Base-by-base conservation (phyloP, 2,888 invertebrate genomes). In the Callimorpha dominula region DNA sequence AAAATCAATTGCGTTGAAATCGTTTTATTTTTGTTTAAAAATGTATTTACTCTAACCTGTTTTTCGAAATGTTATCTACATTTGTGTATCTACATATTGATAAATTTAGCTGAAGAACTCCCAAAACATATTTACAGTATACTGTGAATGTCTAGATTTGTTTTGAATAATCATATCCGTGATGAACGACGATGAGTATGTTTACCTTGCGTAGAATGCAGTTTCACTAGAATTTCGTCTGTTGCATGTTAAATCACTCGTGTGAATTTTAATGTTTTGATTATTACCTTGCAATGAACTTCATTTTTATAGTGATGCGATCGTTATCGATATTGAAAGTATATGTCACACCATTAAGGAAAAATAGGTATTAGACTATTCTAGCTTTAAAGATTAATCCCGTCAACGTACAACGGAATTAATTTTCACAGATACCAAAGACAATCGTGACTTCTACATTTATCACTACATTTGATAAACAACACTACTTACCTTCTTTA, bases 211-310 rank as follows among this genome's bases (percentile, higher is more conserved):
- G 46, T 64, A 74, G 73, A 79, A 73, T 76, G 79, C 77, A 80
- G 73, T 78, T 78, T 75, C 78, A 73, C 72, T 77, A 81, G 81
- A 83, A 84, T 81, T 85, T 85, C 78, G 83, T 77, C 75, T 68
- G 77, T 76, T 65, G 81, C 80, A 83, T 82, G 76, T 77, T 75
- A 80, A 80, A 81, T 71, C 75, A 72, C 73, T 71, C 69, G 71
- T 78, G 83, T 84, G 87, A 85, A 84, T 87, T 80, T 84, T 76
- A 84, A 83, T 78, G 75, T 77, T 74, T 78, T 76, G 68, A 49
- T 31, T 78, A 65, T 76, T 43, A 54, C 31, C 46, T 77, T 71
- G 50, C 63, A 43, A 63, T 71, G 52, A 52, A 67, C 50, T 71
- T 62, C 66, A 60, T 71, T 40, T 14, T 43, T 46, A 20, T 71